Evolutionary conservation across 2,888 invertebrate genomes (phyloP).

Genomic region (Machimus rusticus): DNA sequence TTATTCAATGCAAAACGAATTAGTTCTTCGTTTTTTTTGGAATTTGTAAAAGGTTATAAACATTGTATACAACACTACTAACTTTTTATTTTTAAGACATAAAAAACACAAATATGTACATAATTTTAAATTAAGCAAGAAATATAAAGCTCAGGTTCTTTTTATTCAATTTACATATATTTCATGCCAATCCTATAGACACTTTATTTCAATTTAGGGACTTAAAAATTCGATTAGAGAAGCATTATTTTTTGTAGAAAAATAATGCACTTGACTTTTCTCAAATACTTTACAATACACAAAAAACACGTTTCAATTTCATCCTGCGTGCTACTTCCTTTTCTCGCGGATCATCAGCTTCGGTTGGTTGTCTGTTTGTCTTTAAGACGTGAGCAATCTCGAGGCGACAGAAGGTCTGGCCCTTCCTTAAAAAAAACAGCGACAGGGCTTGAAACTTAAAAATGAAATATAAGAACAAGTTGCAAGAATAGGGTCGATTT

Average conservation of each 20-base stretch:
- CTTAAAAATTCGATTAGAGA: background rate
- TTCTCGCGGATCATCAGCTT: background rate
- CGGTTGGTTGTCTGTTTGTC: background rate
- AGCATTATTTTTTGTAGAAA: background rate
- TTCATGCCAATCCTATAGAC: background rate
- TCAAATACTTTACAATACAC: constrained; percentile 37
- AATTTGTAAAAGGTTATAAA: too few relatives aligned
- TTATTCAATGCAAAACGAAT: too few relatives aligned
- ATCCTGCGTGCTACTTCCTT: background rate
- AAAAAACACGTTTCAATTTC: constrained; percentile 35
- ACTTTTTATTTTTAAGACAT: too few relatives aligned
- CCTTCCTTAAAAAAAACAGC: background rate
- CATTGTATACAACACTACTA: too few relatives aligned
- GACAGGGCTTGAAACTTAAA: background rate
- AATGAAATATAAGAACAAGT: background rate
- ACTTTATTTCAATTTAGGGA: background rate
- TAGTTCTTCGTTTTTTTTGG: too few relatives aligned
- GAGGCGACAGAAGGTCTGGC: background rate
- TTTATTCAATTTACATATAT: too few relatives aligned
- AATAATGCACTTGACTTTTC: constrained; percentile 37
- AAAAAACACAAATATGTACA: too few relatives aligned
- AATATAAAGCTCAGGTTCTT: too few relatives aligned
- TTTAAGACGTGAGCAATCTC: background rate
- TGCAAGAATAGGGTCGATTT: background rate
- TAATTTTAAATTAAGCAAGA: too few relatives aligned